phyloP scores from a whole-genome alignment of 2,888 invertebrate species.

The Alloscopus bannaensis region DNA sequence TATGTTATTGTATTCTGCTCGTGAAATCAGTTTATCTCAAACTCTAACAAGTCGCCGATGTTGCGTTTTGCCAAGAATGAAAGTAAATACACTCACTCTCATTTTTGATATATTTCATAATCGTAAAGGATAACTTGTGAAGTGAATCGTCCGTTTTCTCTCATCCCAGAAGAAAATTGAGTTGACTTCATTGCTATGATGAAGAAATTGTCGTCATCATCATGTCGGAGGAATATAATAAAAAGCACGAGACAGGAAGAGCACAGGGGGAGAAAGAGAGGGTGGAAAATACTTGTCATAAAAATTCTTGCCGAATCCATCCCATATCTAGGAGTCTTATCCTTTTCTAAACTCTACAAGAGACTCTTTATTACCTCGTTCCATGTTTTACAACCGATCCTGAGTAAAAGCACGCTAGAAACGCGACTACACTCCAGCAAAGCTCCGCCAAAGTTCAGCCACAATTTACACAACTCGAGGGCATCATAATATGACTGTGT shows the following conservation, averaged over 20 bases:
- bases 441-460: not conserved
- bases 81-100: too few relatives aligned
- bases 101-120: too few relatives aligned
- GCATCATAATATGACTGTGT: not conserved
- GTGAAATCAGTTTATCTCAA: too few relatives aligned
- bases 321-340: not conserved
- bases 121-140: too few relatives aligned
- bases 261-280: too few relatives aligned
- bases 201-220: constrained; percentile 5
- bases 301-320: constrained; percentile 23
- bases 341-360: not conserved
- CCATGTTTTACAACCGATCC: constrained; percentile 26
- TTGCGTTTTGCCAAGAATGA: too few relatives aligned
- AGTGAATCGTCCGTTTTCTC: too few relatives aligned
- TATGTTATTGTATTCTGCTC: too few relatives aligned
- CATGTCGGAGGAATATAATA: constrained; percentile 3
- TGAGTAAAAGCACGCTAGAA: not conserved
- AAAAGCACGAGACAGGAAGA: too few relatives aligned
- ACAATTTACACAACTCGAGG: constrained; percentile 18
- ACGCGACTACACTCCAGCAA: not conserved
- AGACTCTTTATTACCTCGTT: constrained; percentile 38
- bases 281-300: constrained; percentile 35
- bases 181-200: not conserved
- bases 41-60: too few relatives aligned
- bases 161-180: not conserved